A percentile compares a stretch with the other conserved stretches of the same genome.
These are phyloP conservation scores for Hermaeophaga mercurialis DNA, from an alignment of 2,888 invertebrate genomes.

Conservation along the genomic window DNA sequence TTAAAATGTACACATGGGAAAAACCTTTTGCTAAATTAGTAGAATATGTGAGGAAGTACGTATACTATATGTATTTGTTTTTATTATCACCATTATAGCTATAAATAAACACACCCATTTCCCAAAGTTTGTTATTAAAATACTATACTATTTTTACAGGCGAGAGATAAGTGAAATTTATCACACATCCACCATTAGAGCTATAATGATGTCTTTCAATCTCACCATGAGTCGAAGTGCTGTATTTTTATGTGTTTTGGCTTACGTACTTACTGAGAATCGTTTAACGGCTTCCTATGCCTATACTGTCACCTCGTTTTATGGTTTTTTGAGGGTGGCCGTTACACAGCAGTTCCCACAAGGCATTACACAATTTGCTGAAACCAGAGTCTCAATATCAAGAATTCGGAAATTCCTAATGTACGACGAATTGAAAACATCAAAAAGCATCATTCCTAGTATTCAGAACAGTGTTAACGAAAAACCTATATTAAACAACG, in stretches of 20 bases:
- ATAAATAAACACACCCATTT: too few species aligned
- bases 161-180: constrained; percentile 70
- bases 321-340: constrained; percentile 69
- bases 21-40: constrained; percentile 45
- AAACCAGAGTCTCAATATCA: constrained; percentile 53
- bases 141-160: constrained; percentile 56
- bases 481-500: neutral
- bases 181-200: constrained; percentile 67
- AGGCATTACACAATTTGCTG: constrained; percentile 73
- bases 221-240: constrained; percentile 85
- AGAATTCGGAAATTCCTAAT: constrained; percentile 64
- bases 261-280: constrained; percentile 71
- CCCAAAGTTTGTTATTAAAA: neutral
- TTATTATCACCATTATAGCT: neutral
- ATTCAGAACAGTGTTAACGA: neutral
- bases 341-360: constrained; percentile 69
- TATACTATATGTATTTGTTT: neutral
- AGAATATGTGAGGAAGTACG: constrained; percentile 38
- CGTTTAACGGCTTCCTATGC: constrained; percentile 65
- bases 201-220: constrained; percentile 66
- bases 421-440: constrained; percentile 43
- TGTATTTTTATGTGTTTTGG: constrained; percentile 78
- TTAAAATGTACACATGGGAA: constrained; percentile 48
- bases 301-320: constrained; percentile 77
- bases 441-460: neutral